Evolutionary conservation across 2,888 invertebrate genomes (phyloP).

Genomic region (Athrips mouffetella): DNA sequence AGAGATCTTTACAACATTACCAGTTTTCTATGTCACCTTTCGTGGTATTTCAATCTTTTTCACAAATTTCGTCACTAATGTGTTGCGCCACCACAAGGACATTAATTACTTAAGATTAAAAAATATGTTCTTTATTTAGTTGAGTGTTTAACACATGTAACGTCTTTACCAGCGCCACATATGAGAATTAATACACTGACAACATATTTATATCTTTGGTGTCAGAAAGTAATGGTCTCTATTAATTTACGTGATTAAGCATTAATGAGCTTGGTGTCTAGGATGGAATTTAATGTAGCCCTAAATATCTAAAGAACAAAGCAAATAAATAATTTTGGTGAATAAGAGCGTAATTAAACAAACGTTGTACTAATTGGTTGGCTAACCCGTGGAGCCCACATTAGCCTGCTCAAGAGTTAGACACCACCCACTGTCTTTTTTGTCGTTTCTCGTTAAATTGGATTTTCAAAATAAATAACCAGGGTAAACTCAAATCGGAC

Average conservation of each 20-base stretch:
- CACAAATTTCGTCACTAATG: background rate
- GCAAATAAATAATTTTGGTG: constrained; percentile 17
- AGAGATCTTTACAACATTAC: constrained; percentile 22
- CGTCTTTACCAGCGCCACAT: constrained; percentile 43
- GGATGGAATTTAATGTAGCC: constrained; percentile 14
- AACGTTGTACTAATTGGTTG: constrained; percentile 38
- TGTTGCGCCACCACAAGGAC: constrained; percentile 1
- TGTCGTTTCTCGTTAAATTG: constrained; percentile 58
- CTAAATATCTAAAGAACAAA: constrained; percentile 8
- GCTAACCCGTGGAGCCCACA: constrained; percentile 52
- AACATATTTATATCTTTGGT: constrained; percentile 59
- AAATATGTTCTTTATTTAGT: constrained; percentile 8
- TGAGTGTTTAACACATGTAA: constrained; percentile 42
- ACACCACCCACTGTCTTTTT: constrained; percentile 49
- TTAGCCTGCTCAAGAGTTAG: constrained; percentile 50
- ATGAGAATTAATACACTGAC: constrained; percentile 60
- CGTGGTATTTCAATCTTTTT: constrained; percentile 9
- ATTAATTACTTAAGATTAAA: constrained; percentile 18
- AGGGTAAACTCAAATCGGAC: constrained; percentile 11
- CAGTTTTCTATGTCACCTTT: constrained; percentile 8
- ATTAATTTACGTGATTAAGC: constrained; percentile 59
- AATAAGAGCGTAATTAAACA: constrained; percentile 19
- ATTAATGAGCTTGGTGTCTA: constrained; percentile 23
- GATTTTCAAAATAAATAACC: constrained; percentile 40
- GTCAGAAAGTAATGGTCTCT: constrained; percentile 51